These are phyloP conservation scores for Elymnias hypermnestra DNA, from an alignment of 1,140 invertebrate species.

Conservation along the genomic window DNA sequence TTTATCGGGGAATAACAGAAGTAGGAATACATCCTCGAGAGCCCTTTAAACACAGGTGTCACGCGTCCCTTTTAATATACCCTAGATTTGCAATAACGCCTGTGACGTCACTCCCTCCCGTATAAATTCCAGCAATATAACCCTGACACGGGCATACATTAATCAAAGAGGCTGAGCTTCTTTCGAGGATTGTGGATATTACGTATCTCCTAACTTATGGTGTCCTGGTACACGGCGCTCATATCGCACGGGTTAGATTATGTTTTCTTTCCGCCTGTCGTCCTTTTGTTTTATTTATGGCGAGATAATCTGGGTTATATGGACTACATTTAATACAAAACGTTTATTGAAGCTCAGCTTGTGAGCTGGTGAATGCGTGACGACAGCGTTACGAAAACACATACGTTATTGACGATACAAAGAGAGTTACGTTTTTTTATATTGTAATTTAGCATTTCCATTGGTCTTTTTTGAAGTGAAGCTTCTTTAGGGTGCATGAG, in stretches of 20 bases:
- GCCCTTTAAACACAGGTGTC: slow-evolving; percentile 38
- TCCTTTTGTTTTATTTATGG: slow-evolving; percentile 30
- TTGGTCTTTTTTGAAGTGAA: too few relatives aligned
- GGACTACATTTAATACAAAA: too few relatives aligned
- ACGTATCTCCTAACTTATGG: slow-evolving; percentile 55
- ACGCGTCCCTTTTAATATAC: slow-evolving; percentile 54
- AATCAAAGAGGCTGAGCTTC: slow-evolving; percentile 55
- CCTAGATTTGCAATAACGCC: slow-evolving; percentile 66
- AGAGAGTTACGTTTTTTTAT: too few relatives aligned
- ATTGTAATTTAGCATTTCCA: too few relatives aligned
- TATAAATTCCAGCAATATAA: slow-evolving; percentile 61
- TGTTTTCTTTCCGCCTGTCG: slow-evolving; percentile 36
- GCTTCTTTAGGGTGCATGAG: too few relatives aligned
- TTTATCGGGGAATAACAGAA: slow-evolving; percentile 9
- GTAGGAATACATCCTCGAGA: slow-evolving; percentile 18
- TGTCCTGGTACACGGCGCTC: slow-evolving; percentile 39
- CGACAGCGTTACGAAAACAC: too few relatives aligned
- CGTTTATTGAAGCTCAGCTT: too few relatives aligned
- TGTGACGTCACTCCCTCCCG: slow-evolving; percentile 40
- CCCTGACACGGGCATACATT: slow-evolving; percentile 57
- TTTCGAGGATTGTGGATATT: slow-evolving; percentile 49
- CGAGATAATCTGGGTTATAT: slow-evolving; percentile 24
- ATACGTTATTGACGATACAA: too few relatives aligned
- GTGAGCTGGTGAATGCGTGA: too few relatives aligned
- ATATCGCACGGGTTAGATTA: slow-evolving; percentile 38